Evolutionary conservation across 2,888 invertebrate species (phyloP), one percentile per base, ranked within the genome.

Genomic region (Drosophila diplacantha): DNA sequence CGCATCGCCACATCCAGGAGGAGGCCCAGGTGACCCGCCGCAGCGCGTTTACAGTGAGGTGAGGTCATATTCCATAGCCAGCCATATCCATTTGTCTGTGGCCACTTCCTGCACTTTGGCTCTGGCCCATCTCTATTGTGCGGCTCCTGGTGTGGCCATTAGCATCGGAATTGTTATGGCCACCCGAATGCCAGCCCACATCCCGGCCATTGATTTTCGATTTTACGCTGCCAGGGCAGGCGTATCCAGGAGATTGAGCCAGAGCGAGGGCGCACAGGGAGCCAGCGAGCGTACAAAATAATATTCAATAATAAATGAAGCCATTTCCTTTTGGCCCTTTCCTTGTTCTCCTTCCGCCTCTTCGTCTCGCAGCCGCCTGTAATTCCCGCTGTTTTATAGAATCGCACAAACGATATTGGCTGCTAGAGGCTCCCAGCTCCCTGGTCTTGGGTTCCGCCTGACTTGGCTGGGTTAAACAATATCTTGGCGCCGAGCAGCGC

Each of bases 41-140:
- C 69, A 98, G 98, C 54, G 95, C 96, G 12, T 93, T 97, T 85
- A 94, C 95, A 78, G 93, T 98, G 51, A 90, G 92, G 92, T 91
- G 79, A 83, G 81, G 41, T 38, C 39, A 38, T 39, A 38, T 18
- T 24, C 46, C 59, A 18, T 14, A 31, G 47, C 44, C 52, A 44
- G 47, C 47, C 52, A 44, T 54, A 54, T 52, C 71, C 73, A 81
- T 76, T 81, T 76, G 76, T 79, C 74, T 69, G 63, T 46, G 49
- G 56, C 59, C 53, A 71, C 76, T 74, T 79, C 82, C 81, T 79
- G 78, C 78, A 79, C 79, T 78, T 75, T 64, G 57, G 56, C 50
- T 16, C 3, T 22, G 32, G 24, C 20, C 52, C 29, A 43, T 60
- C 46, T 68, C 73, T 61, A 72, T 77, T 78, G 72, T 78, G 52